These are phyloP conservation scores for Catagonus wagneri DNA, from an alignment of 2,113 vertebrate genomes.

Conservation along the genomic window DNA sequence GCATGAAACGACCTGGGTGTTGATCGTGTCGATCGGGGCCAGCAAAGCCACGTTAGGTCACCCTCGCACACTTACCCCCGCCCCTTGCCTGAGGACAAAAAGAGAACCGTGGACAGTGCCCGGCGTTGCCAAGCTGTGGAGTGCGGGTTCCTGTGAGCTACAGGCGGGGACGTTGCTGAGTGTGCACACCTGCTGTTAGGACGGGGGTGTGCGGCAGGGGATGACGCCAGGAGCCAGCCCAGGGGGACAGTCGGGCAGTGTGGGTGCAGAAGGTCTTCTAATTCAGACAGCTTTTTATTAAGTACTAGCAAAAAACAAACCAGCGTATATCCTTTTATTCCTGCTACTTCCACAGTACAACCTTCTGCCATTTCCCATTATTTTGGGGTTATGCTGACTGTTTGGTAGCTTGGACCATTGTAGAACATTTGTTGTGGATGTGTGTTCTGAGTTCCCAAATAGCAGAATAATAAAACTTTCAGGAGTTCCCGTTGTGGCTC, in stretches of 20 bases:
- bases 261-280: background rate
- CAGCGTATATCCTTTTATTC: background rate
- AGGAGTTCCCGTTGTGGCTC: too few relatives aligned
- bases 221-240: background rate
- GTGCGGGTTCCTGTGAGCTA: too few relatives aligned
- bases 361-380: background rate
- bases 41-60: too few relatives aligned
- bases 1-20: background rate
- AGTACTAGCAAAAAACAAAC: background rate
- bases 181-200: background rate
- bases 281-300: background rate
- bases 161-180: background rate
- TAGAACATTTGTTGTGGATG: background rate
- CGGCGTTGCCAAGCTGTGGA: background rate
- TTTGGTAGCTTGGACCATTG: background rate
- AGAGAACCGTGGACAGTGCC: background rate
- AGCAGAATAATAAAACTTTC: background rate
- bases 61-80: too few relatives aligned
- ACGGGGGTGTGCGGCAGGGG: background rate
- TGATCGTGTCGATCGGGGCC: background rate
- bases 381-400: background rate
- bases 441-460: slow-evolving; percentile 22
- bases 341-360: background rate
- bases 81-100: too few relatives aligned
- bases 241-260: too few relatives aligned